Evolutionary conservation across 2,888 invertebrate species (phyloP).

Genomic region (Callyntrura guangdongensis): DNA sequence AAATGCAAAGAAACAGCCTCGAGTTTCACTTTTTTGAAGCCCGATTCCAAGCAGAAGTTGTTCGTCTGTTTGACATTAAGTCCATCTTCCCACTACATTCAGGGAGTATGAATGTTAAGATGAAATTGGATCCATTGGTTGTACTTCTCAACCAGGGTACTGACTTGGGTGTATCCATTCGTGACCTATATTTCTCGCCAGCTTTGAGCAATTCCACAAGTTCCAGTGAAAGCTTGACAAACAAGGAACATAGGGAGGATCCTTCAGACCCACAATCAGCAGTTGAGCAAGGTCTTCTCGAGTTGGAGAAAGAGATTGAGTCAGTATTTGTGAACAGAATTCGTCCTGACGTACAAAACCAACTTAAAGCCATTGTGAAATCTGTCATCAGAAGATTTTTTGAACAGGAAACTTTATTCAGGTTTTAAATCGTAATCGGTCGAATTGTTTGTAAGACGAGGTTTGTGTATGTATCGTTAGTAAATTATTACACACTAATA

Average conservation of each 20-base stretch:
- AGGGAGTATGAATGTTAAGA: constrained; percentile 81
- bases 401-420: constrained; percentile 71
- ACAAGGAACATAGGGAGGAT: constrained; percentile 84
- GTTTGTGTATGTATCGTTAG: neutral
- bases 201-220: constrained; percentile 61
- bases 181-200: constrained; percentile 71
- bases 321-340: constrained; percentile 81
- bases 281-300: constrained; percentile 78
- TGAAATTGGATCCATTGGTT: constrained; percentile 82
- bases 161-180: constrained; percentile 73
- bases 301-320: constrained; percentile 84
- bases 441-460: neutral
- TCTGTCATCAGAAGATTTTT: constrained; percentile 80
- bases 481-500: constrained; percentile 1
- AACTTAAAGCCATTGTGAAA: constrained; percentile 79
- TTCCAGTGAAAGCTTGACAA: constrained; percentile 71
- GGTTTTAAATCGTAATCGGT: constrained; percentile 68
- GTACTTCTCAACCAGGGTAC: constrained; percentile 81
- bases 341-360: constrained; percentile 83
- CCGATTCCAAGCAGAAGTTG: constrained; percentile 82
- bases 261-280: constrained; percentile 44
- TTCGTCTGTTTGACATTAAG: constrained; percentile 84
- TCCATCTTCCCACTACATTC: constrained; percentile 84
- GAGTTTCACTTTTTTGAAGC: constrained; percentile 83
- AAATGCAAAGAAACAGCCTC: constrained; percentile 62